Evolutionary conservation across 2,888 invertebrate genomes (phyloP).

Genomic region (Lasioglossum figueresi): DNA sequence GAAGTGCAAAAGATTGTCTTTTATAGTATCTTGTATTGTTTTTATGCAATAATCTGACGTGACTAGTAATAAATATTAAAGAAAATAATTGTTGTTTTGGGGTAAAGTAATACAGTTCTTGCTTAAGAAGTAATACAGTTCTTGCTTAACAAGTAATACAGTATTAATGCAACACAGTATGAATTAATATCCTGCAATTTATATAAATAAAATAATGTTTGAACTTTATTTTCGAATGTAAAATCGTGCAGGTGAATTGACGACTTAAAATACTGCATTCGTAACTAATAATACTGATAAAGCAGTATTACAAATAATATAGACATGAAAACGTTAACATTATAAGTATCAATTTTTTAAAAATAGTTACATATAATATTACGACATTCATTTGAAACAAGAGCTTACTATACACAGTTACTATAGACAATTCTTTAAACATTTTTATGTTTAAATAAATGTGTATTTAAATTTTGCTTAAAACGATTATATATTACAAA

Average conservation of each 20-base stretch:
- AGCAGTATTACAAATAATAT: slow-evolving; percentile 2
- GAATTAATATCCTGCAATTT: slow-evolving; percentile 10
- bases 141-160: slow-evolving; percentile 21
- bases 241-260: slow-evolving; percentile 1
- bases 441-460: slow-evolving; percentile 37
- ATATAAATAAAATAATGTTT: slow-evolving; percentile 9
- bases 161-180: slow-evolving; percentile 11
- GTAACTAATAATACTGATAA: slow-evolving; percentile 38
- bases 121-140: slow-evolving; percentile 18
- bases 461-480: slow-evolving; percentile 21
- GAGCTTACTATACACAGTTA: slow-evolving; percentile 30
- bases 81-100: slow-evolving; percentile 3
- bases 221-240: slow-evolving; percentile 13
- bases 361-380: slow-evolving; percentile 35
- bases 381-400: slow-evolving; percentile 25
- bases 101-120: slow-evolving; percentile 20
- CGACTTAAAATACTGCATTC: slow-evolving; percentile 6
- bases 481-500: slow-evolving; percentile 43
- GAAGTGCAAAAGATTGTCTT: slow-evolving; percentile 60
- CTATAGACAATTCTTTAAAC: slow-evolving; percentile 19
- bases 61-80: slow-evolving; percentile 38
- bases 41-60: slow-evolving; percentile 23
- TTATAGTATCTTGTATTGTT: slow-evolving; percentile 24
- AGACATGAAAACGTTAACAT: not conserved
- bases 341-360: not conserved